phyloP scores from a whole-genome alignment of 1,140 invertebrate species.

The Chironomus striatipennis region DNA sequence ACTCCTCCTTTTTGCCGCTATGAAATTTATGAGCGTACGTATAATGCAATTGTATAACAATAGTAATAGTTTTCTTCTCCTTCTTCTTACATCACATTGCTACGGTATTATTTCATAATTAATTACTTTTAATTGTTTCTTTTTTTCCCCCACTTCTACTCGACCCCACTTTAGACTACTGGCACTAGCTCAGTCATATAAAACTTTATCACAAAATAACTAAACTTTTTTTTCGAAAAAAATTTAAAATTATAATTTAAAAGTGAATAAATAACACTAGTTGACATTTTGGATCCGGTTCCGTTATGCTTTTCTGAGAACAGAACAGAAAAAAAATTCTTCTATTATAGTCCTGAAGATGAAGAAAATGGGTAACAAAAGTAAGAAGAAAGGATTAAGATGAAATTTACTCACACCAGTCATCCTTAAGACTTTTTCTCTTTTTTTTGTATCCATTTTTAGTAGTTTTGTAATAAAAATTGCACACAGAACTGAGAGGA shows the following conservation, averaged over 20 bases:
- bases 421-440: not conserved
- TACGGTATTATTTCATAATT: constrained; percentile 23
- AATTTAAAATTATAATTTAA: constrained; percentile 17
- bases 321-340: not conserved
- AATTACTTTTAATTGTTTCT: constrained; percentile 23
- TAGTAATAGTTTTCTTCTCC: no score
- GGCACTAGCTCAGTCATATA: no score
- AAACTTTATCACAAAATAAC: not conserved
- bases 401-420: not conserved
- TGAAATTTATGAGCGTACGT: no score
- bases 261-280: constrained; percentile 23
- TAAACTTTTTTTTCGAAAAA: not conserved
- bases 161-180: not conserved
- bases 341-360: no score
- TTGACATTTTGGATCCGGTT: constrained; percentile 20
- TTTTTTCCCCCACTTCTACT: not conserved
- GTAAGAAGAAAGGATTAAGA: constrained; percentile 11
- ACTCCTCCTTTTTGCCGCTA: no score
- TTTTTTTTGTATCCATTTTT: not conserved
- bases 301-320: not conserved
- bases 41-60: no score
- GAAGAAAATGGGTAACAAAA: no score
- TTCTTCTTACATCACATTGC: no score
- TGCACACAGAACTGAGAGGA: not conserved
- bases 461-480: not conserved